Evolutionary conservation across 2,113 vertebrate genomes (phyloP).

Genomic region (Ceyx margarethae): DNA sequence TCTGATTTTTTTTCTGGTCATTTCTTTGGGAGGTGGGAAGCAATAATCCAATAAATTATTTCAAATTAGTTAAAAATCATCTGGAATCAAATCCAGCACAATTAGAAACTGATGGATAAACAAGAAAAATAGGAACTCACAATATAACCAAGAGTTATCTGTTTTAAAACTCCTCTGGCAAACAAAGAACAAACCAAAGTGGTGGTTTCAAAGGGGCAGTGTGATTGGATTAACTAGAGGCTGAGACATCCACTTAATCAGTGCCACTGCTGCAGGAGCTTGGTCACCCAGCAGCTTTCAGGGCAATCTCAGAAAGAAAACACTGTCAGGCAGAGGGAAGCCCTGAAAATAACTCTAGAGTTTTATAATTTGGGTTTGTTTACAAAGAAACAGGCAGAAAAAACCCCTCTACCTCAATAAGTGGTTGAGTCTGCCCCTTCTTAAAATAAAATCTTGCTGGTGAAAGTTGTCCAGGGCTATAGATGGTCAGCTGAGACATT

Average conservation of each 20-base stretch:
- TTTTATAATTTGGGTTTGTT: neutral
- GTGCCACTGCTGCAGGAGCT: neutral
- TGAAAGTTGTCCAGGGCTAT: neutral
- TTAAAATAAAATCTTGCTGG: neutral
- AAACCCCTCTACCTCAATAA: neutral
- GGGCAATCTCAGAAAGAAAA: neutral
- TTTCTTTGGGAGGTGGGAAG: conserved; percentile 3
- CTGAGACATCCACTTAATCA: neutral
- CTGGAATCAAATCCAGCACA: neutral
- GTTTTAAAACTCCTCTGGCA: conserved; percentile 17
- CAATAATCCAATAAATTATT: conserved; percentile 22
- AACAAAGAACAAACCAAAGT: neutral
- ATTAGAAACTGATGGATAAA: conserved; percentile 21
- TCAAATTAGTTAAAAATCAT: conserved; percentile 25
- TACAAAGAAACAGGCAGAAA: neutral
- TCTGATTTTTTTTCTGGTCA: neutral
- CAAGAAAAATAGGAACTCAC: neutral
- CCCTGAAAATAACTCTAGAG: neutral
- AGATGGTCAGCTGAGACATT: neutral
- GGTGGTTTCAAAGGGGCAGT: neutral
- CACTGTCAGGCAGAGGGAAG: neutral
- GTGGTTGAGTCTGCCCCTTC: neutral
- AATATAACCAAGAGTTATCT: neutral
- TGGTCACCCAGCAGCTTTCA: neutral
- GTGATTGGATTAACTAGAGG: neutral